A percentile compares a stretch with the other conserved stretches of the same genome.
Evolutionary conservation across 2,888 invertebrate species (phyloP).

Genomic region (Brachypterus glaber): DNA sequence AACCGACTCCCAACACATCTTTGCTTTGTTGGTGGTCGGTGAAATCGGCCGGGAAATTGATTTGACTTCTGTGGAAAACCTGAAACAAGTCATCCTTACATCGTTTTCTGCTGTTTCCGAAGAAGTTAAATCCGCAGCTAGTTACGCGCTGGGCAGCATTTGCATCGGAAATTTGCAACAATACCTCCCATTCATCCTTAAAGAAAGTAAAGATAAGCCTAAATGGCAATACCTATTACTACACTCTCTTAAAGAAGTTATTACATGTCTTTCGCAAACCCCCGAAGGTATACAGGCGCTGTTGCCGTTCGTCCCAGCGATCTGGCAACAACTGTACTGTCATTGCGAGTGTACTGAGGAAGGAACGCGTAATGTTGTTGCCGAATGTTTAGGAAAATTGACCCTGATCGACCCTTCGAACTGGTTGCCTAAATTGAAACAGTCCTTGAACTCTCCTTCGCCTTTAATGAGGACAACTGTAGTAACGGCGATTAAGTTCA

Average conservation of each 20-base stretch:
- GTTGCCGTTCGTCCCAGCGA: slow-evolving; percentile 73
- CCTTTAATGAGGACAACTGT: slow-evolving; percentile 89
- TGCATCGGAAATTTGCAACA: slow-evolving; percentile 90
- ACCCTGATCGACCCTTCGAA: slow-evolving; percentile 86
- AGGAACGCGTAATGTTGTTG: slow-evolving; percentile 96
- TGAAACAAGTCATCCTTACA: slow-evolving; percentile 71
- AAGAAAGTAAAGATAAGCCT: slow-evolving; percentile 89
- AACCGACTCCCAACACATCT: slow-evolving; percentile 77
- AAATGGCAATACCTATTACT: slow-evolving; percentile 91
- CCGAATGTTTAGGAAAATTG: slow-evolving; percentile 94
- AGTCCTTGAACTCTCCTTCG: slow-evolving; percentile 69
- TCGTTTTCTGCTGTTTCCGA: slow-evolving; percentile 89
- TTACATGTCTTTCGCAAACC: slow-evolving; percentile 71
- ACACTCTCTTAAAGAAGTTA: slow-evolving; percentile 95
- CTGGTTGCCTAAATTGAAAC: slow-evolving; percentile 79
- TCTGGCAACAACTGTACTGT: slow-evolving; percentile 87
- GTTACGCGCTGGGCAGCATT: slow-evolving; percentile 91
- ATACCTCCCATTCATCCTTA: slow-evolving; percentile 88
- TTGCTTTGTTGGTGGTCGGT: slow-evolving; percentile 88
- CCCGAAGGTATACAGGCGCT: slow-evolving; percentile 65
- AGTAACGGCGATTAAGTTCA: slow-evolving; percentile 96
- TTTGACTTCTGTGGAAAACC: slow-evolving; percentile 61
- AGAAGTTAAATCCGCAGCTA: slow-evolving; percentile 95
- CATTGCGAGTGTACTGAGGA: slow-evolving; percentile 97
- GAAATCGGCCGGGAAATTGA: slow-evolving; percentile 95